A percentile compares a stretch with the other conserved stretches of the same genome.
Conservation (phyloP, 2,797 vertebrate genomes). For the Cheirogaleus major region DNA sequence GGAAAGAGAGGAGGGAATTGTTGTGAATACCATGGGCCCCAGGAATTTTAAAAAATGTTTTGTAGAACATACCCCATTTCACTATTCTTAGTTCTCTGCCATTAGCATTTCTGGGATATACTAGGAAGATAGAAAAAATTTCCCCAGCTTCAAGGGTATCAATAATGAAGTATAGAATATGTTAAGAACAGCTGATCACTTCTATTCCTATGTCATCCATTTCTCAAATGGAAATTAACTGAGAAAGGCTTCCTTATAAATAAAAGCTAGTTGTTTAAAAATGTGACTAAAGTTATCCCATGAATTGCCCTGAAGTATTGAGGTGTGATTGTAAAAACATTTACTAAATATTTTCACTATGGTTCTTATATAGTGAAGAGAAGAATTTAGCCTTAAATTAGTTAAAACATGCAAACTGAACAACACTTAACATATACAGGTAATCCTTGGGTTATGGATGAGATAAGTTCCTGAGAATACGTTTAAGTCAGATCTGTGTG, state of each 20-base stretch:
- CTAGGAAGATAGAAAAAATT: neutral
- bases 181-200: neutral
- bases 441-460: neutral
- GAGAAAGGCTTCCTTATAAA: neutral
- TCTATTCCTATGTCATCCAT: neutral
- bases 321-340: neutral
- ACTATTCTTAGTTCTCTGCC: neutral
- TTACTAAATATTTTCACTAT: neutral
- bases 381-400: slow-evolving; percentile 21
- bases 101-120: neutral
- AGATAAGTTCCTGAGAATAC: neutral
- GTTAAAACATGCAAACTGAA: neutral
- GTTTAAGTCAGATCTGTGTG: neutral
- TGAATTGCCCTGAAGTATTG: neutral
- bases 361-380: neutral
- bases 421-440: neutral
- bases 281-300: neutral
- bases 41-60: neutral
- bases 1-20: neutral
- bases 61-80: neutral
- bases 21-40: neutral
- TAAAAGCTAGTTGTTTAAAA: neutral
- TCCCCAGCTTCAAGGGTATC: neutral
- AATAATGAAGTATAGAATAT: neutral
- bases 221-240: neutral